These are phyloP conservation scores for Nemotelus nigrinus DNA, from an alignment of 2,888 invertebrate genomes.

Conservation along the genomic window DNA sequence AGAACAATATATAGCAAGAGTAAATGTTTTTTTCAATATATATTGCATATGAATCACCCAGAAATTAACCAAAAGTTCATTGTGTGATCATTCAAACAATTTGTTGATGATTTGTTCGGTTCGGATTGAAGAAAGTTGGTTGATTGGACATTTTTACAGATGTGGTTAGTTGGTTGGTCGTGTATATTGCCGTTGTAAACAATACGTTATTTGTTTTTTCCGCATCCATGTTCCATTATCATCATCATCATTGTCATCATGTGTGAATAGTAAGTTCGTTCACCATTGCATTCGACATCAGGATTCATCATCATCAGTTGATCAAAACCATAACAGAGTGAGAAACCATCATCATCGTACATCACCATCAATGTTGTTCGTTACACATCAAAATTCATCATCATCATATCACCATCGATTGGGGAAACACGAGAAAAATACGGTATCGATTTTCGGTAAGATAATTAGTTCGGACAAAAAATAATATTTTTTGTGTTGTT, in stretches of 20 bases:
- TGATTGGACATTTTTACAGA: conserved; percentile 27
- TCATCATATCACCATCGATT: conserved; percentile 64
- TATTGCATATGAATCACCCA: conserved; percentile 34
- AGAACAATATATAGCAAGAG: conserved; percentile 38
- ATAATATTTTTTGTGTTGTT: conserved; percentile 52
- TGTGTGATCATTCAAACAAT: conserved; percentile 23
- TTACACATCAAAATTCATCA: conserved; percentile 51
- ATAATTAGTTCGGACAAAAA: conserved; percentile 66
- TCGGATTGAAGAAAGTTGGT: conserved; percentile 36
- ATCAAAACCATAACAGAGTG: conserved; percentile 31
- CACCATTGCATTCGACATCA: conserved; percentile 60
- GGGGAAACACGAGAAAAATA: conserved; percentile 67
- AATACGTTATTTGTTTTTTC: not conserved
- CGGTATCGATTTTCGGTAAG: conserved; percentile 67
- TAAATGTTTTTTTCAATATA: conserved; percentile 35
- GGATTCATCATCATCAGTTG: conserved; percentile 56
- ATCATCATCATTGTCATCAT: conserved; percentile 64
- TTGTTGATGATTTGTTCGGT: not conserved
- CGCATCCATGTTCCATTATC: conserved; percentile 15
- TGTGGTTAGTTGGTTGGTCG: not conserved
- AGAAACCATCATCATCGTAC: conserved; percentile 46
- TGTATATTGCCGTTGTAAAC: not conserved
- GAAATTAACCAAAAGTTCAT: conserved; percentile 19
- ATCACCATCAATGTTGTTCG: conserved; percentile 43
- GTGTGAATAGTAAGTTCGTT: not conserved